Evolutionary conservation across 1,140 invertebrate genomes (phyloP).

Genomic region (Caenorhabditis inopinata): DNA sequence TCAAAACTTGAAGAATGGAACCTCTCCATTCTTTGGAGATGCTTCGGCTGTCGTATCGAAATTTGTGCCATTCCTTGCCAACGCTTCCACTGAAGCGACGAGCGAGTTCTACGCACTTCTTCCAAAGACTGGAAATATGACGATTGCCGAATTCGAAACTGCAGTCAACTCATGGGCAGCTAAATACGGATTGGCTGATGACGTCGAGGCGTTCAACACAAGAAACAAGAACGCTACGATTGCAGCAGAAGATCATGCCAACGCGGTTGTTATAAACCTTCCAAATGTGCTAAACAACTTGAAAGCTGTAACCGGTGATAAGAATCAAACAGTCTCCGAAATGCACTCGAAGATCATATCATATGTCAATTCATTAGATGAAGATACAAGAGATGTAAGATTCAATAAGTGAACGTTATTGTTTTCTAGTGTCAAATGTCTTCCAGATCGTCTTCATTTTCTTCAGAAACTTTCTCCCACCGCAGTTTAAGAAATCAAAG

Average conservation of each 20-base stretch:
- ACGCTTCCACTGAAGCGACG: background rate
- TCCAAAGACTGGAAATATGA: constrained; percentile 4
- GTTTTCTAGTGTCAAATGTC: no score
- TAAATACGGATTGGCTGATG: background rate
- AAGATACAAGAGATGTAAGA: background rate
- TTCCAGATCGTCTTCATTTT: constrained; percentile 25
- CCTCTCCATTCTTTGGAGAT: background rate
- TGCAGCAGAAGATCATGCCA: background rate
- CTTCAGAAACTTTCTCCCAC: background rate
- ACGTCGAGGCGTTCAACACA: background rate
- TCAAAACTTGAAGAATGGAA: background rate
- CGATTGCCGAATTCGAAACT: background rate
- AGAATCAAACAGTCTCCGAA: background rate
- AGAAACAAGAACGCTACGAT: background rate
- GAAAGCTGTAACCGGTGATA: background rate
- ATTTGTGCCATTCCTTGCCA: constrained; percentile 4
- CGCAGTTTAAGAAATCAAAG: background rate
- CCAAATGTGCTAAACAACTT: constrained; percentile 13
- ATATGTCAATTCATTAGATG: background rate
- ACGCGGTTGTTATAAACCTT: background rate
- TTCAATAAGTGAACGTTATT: no score
- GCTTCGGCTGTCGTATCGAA: background rate
- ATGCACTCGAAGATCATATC: background rate
- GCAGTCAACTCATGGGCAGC: background rate
- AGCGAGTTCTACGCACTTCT: constrained; percentile 12